A percentile compares a stretch with the other conserved stretches of the same genome.
Evolutionary conservation across 2,113 vertebrate genomes (phyloP).

Genomic region (Lampris incognitus): DNA sequence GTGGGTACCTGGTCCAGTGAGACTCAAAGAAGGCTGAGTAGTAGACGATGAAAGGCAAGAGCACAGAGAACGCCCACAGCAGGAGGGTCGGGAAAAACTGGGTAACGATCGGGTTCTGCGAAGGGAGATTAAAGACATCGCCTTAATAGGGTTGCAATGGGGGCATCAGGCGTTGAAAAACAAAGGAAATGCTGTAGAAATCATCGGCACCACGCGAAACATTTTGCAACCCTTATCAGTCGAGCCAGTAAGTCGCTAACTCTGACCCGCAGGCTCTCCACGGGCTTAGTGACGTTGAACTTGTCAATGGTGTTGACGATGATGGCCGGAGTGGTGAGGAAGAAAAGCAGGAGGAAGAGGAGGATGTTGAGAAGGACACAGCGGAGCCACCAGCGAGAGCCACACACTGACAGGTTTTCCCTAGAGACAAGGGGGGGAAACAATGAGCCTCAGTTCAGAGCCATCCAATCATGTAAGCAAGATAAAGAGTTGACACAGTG

Average conservation of each 20-base stretch:
- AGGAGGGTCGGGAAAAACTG: conserved; percentile 96
- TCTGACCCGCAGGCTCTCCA: conserved; percentile 90
- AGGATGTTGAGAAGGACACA: conserved; percentile 92
- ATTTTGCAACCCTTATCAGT: background rate
- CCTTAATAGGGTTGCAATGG: conserved; percentile 9
- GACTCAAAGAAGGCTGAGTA: conserved; percentile 94
- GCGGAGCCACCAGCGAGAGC: conserved; percentile 92
- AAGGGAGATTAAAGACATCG: conserved; percentile 28
- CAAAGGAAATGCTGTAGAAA: no score
- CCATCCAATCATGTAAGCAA: conserved; percentile 8
- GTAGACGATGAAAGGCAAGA: conserved; percentile 94
- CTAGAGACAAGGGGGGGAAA: conserved; percentile 72
- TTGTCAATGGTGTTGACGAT: conserved; percentile 98
- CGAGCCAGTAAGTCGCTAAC: background rate
- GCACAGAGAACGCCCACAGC: conserved; percentile 94
- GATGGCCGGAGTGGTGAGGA: conserved; percentile 97
- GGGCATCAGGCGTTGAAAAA: background rate
- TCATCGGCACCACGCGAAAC: background rate
- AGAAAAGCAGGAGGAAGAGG: conserved; percentile 96
- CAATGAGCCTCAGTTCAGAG: conserved; percentile 29
- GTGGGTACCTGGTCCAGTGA: conserved; percentile 94
- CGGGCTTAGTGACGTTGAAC: conserved; percentile 95
- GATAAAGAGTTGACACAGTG: conserved; percentile 18
- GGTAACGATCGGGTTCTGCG: conserved; percentile 93
- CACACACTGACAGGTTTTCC: conserved; percentile 93